A percentile compares a stretch with the other conserved stretches of the same genome.
These are phyloP conservation scores for Hozukius guyotensis DNA, from an alignment of 2,797 vertebrate species.

Conservation along the genomic window DNA sequence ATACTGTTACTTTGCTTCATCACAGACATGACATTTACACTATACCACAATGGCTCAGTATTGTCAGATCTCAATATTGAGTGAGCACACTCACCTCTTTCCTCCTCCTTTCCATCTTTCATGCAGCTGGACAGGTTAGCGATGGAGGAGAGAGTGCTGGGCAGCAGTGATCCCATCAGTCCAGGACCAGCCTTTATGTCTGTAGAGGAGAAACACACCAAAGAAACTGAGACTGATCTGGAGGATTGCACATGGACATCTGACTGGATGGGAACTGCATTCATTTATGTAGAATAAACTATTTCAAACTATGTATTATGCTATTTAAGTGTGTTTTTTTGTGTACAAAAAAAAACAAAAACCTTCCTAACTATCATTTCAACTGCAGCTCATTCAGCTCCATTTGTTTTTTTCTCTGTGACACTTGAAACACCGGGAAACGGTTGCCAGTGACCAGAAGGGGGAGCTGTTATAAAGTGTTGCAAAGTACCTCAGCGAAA, in stretches of 20 bases:
- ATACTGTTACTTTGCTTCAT: background rate
- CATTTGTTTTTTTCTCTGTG: background rate
- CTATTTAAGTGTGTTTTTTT: background rate
- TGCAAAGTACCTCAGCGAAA: background rate
- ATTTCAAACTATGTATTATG: background rate
- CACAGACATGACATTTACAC: background rate
- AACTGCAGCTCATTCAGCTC: background rate
- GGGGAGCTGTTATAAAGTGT: background rate
- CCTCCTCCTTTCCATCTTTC: slow-evolving; percentile 86
- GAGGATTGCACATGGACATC: background rate
- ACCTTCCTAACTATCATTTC: background rate
- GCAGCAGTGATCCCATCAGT: slow-evolving; percentile 82
- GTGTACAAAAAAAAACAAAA: background rate
- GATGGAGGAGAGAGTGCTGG: slow-evolving; percentile 85
- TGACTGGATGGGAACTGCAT: background rate
- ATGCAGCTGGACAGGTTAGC: slow-evolving; percentile 87
- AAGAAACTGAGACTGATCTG: background rate
- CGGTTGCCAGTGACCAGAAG: background rate
- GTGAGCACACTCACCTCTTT: slow-evolving; percentile 82
- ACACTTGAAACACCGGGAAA: background rate
- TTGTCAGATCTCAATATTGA: background rate
- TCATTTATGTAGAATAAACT: background rate
- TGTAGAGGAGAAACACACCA: slow-evolving; percentile 62
- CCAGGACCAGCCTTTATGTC: slow-evolving; percentile 87
- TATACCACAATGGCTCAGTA: background rate